Evolutionary conservation across 2,888 invertebrate genomes (phyloP).

Genomic region (Blera fallax): DNA sequence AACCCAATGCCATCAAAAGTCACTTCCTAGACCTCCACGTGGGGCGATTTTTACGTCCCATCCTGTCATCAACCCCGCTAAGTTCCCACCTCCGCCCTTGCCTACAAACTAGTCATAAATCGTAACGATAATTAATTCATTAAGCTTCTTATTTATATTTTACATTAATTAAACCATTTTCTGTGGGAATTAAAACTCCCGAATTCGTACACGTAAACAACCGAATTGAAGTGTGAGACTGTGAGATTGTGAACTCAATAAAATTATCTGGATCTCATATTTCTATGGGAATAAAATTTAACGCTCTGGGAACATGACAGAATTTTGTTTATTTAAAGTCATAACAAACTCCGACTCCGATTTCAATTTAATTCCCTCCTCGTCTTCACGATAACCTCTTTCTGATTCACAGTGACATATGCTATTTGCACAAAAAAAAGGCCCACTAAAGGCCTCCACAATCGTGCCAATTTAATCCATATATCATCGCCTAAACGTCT

Average conservation of each 20-base stretch:
- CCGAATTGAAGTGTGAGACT: conserved; percentile 6
- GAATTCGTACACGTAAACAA: conserved; percentile 12
- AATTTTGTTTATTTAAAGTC: conserved; percentile 11
- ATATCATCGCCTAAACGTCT: not conserved
- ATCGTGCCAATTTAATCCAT: conserved; percentile 3
- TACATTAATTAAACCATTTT: conserved; percentile 42
- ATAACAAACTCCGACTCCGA: not conserved
- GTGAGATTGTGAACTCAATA: not conserved
- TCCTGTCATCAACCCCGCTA: not conserved
- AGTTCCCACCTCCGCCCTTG: not conserved
- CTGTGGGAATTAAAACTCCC: conserved; percentile 28
- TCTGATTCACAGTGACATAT: not conserved
- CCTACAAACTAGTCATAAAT: not conserved
- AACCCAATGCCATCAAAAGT: not conserved
- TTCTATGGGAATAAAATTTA: conserved; percentile 6
- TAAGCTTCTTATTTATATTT: conserved; percentile 36
- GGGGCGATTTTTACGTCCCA: not conserved
- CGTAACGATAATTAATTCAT: conserved; percentile 15
- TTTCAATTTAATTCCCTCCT: not conserved
- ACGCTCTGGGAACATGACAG: conserved; percentile 1
- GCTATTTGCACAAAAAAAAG: not conserved
- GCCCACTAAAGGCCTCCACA: not conserved
- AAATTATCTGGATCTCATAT: conserved; percentile 4
- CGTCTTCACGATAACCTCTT: too few species aligned
- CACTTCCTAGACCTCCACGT: not conserved